Base-by-base conservation (phyloP, 2,113 vertebrate species). In the Panthera uncia region DNA sequence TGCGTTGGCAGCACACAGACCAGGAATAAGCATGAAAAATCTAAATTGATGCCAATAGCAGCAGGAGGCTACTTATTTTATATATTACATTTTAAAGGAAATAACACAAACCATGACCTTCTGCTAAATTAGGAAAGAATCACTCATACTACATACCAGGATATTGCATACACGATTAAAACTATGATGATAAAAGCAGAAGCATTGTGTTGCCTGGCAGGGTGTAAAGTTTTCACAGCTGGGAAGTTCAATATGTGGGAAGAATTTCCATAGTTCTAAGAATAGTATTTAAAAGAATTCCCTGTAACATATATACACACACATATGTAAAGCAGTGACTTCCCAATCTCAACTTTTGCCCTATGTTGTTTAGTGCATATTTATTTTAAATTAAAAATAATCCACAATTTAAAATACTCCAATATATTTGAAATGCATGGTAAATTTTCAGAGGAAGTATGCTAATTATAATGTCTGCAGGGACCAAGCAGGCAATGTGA, bases 21-120 rank as follows among this genome's bases (percentile, higher is more conserved):
- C 16, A 66, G 57, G 96, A 95, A 94, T 63, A 94, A 97, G 50
- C 55, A 91, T 88, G 95, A 85, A 92, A 97, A 97, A 80, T 95
- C 45, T 91, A 97, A 96, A 85, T 74, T 4, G 1, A 92, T 61
- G 27, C 25, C 61, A 81, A 65, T 10, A 95, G 50, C 69, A 85
- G 80, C 33, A 92, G 65, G 68, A 84, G 33, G 16, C 38, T 88
- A 27, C 61, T 87, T 45, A 14, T 19, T 63, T 85, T 85, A 85
- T 36, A 90, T 87, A 90, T 91, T 55, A 86, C 55, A 61, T 81
- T 96, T 92, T 89, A 81, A 95, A 88, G 13, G 31, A 45, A 96
- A 92, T 88, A 95, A 73, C 52, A 92, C 4, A 84, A 85, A 65
- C 74, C 38, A 87, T 91, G 97, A 97, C 65, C 81, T 97, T 87